Conservation (phyloP, 2,113 vertebrate genomes). For the Macrotus californicus region DNA sequence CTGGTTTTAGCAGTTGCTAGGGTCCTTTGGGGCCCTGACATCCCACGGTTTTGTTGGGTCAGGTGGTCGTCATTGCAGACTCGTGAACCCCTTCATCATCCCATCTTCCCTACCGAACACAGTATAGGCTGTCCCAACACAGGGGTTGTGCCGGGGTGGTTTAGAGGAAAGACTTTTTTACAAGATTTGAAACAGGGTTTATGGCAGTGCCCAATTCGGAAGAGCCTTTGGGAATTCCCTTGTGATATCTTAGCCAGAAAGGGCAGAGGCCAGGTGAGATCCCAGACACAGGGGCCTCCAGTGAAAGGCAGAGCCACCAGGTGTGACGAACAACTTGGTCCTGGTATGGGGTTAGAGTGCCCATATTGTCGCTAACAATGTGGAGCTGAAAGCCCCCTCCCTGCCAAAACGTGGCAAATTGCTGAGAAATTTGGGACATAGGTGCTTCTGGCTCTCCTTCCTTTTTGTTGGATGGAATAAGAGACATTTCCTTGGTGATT, state of each 20-base stretch:
- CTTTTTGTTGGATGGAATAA: neutral
- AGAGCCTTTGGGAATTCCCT: neutral
- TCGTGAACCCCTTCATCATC: neutral
- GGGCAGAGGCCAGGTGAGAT: neutral
- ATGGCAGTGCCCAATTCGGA: neutral
- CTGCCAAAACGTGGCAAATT: neutral
- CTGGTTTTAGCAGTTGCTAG: neutral
- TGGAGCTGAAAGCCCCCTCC: neutral
- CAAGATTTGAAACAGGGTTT: neutral
- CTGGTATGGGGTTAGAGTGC: neutral
- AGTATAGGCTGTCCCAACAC: fast-evolving
- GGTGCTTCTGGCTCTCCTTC: neutral
- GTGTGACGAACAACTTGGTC: neutral
- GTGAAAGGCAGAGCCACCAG: neutral
- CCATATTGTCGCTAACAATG: neutral
- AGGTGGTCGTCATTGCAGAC: neutral
- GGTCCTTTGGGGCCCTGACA: neutral
- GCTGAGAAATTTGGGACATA: neutral
- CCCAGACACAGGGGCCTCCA: neutral
- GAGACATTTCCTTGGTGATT: neutral
- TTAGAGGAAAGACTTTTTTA: neutral
- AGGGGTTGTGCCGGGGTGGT: neutral
- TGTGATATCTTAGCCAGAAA: neutral
- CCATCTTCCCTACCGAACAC: neutral
- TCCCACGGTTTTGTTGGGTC: neutral